Conservation (phyloP, 2,113 vertebrate genomes). For the Archilochus colubris region DNA sequence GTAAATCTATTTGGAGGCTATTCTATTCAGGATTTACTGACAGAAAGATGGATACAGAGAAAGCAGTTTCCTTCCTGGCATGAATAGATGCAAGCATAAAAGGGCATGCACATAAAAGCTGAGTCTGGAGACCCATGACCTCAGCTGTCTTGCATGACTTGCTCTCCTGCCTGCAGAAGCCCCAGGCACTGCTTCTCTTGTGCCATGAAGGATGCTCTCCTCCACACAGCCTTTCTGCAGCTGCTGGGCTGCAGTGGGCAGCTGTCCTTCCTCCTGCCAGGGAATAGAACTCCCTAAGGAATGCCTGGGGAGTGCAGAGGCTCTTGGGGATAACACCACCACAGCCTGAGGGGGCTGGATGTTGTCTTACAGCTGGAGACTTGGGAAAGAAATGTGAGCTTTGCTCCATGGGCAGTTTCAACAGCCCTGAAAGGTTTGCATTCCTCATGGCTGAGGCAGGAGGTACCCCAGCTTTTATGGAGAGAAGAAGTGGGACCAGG, state of each 20-base stretch:
- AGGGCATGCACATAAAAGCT: background rate
- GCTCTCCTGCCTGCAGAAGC: background rate
- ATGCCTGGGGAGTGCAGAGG: background rate
- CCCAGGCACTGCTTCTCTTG: background rate
- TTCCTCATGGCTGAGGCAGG: background rate
- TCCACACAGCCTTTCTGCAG: background rate
- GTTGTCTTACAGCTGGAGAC: background rate
- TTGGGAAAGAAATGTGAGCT: background rate
- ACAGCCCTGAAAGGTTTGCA: background rate
- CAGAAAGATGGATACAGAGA: conserved; percentile 36
- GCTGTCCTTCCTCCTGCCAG: background rate
- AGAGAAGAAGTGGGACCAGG: background rate
- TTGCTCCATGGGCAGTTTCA: background rate
- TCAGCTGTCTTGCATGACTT: background rate
- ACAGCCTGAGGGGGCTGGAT: background rate
- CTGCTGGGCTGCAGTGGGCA: background rate
- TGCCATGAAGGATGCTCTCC: background rate
- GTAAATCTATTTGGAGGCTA: conserved; percentile 14
- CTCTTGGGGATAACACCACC: background rate
- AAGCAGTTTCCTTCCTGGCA: background rate
- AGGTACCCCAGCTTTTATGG: background rate
- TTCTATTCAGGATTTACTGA: conserved; percentile 48
- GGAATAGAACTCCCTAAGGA: background rate
- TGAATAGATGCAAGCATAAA: background rate
- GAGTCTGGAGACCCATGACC: background rate